Evolutionary conservation across 2,113 vertebrate species (phyloP), one percentile per base, ranked within the genome.

Genomic region (Leucosticte australis): DNA sequence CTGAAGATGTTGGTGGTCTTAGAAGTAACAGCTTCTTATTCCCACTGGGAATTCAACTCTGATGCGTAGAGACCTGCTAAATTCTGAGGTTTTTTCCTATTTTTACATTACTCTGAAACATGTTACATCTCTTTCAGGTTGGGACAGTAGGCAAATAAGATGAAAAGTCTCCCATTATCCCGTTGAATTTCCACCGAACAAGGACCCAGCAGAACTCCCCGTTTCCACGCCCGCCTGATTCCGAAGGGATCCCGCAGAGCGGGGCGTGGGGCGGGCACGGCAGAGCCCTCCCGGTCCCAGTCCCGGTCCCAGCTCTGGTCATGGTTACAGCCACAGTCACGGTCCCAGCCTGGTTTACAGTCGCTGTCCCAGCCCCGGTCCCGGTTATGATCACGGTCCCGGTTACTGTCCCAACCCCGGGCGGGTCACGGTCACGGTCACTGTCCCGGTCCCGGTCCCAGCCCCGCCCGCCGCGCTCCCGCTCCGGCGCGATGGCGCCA

Each of bases 401-500:
- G 6, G 47, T 7, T 7, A 4, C 19, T 2, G 10, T 49, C 49
- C 7, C 10, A 6, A 23, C 12, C 35, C 10, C 57, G 7, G n/a
- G n/a, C n/a, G n/a, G n/a, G 53, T 20, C 7, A 8, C 19, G 3
- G 33, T n/a, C 21, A 1, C 15, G 3, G 13, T 46, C 63, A 2
- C 31, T 1, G 33, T n/a, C 21, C 1, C 15, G 2, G 13, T 46
- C 63, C 17, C 19, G 7, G 24, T 50, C 15, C 47, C 37, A 3
- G 24, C 5, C 35, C 14, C 53, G 42, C n/a, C 39, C 26, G 62
- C 15, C 12, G 39, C 63, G 42, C 28, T 42, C 15, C 65, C 35
- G 46, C 24, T 42, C 55, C 37, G 50, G 55, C 10, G 39, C 73
- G 23, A 39, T 91, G 80, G 91, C 93, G 96, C 97, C 98, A 83